Evolutionary conservation across 2,797 vertebrate species (phyloP), one percentile per base, ranked within the genome.

Genomic region (Notoglanidium macrostoma): DNA sequence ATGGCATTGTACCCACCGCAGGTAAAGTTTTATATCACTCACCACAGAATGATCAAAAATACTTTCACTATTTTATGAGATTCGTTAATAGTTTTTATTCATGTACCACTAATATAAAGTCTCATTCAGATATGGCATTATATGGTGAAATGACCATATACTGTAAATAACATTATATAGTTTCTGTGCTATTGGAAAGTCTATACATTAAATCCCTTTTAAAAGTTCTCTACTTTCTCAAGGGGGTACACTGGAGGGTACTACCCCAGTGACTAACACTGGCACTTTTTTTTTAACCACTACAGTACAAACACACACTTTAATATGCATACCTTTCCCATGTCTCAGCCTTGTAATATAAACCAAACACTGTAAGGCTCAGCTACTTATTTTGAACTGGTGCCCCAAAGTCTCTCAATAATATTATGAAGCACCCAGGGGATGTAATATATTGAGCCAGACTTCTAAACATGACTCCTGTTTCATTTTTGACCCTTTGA

Each of bases 1-100:
- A 98, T 89, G 96, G 96, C 87, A 95, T 98, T 0, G 96, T 97
- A 88, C 97, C 98, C 1, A 99, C 98, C 73, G 97, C 98, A 97
- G 98, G 98, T 99, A 93, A 87, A 51, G 19, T 40, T 79, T 32
- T 74, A 44, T 8, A 72, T 51, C 5, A 40, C 0, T 67, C 26
- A 82, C 14, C 17, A 51, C 32, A 82, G 32, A 14, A 49, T 9
- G 0, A 19, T 65, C 26, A 65, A 7, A 65, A 63, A 44, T 9
- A 26, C 2, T 40, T 80, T 44, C 29, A 19, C 15, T 54, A 32
- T 32, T 76, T 76, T 19, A 76, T 76, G 29, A 19, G 14, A 57
- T 11, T 35, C 10, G 35, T 23, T 57, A 23, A 57, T 57, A 23
- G 29, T 40, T 35, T 21, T 5, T 40, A 79, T 7, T 40, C 55